Evolutionary conservation across 2,113 vertebrate genomes (phyloP).

Genomic region (Melozone crissalis): DNA sequence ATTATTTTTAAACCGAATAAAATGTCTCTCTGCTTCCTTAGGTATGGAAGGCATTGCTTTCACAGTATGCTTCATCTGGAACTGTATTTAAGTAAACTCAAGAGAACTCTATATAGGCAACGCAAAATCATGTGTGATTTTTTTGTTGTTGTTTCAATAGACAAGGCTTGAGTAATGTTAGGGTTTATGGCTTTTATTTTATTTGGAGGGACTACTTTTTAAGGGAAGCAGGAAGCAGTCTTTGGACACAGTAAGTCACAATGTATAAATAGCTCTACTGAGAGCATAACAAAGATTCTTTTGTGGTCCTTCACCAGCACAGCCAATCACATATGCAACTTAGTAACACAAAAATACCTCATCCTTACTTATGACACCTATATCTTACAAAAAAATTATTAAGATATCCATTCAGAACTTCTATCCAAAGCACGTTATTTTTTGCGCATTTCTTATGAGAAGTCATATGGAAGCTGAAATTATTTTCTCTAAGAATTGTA

Average conservation of each 20-base stretch:
- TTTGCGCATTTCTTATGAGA: not conserved
- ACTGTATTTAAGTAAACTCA: conserved; percentile 46
- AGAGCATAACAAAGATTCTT: conserved; percentile 59
- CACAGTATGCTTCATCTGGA: conserved; percentile 34
- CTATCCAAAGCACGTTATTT: not conserved
- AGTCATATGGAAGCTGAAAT: not conserved
- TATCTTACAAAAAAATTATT: conserved; percentile 26
- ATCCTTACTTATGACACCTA: conserved; percentile 56
- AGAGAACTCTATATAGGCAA: not conserved
- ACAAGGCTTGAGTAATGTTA: conserved; percentile 41
- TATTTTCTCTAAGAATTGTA: not conserved
- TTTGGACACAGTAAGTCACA: conserved; percentile 62
- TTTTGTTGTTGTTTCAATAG: conserved; percentile 55
- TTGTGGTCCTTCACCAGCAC: conserved; percentile 37
- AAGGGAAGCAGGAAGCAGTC: conserved; percentile 58
- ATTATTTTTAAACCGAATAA: not conserved
- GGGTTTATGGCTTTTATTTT: conserved; percentile 68
- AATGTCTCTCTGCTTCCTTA: not conserved
- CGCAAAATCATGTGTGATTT: conserved; percentile 11
- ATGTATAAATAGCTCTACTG: conserved; percentile 65
- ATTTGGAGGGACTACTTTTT: conserved; percentile 65
- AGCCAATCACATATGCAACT: conserved; percentile 56
- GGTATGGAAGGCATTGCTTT: conserved; percentile 30
- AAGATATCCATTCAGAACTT: not conserved
- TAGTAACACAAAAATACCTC: conserved; percentile 56